These are phyloP conservation scores for Boloria euphrosyne DNA, from an alignment of 2,888 invertebrate genomes.

Conservation along the genomic window DNA sequence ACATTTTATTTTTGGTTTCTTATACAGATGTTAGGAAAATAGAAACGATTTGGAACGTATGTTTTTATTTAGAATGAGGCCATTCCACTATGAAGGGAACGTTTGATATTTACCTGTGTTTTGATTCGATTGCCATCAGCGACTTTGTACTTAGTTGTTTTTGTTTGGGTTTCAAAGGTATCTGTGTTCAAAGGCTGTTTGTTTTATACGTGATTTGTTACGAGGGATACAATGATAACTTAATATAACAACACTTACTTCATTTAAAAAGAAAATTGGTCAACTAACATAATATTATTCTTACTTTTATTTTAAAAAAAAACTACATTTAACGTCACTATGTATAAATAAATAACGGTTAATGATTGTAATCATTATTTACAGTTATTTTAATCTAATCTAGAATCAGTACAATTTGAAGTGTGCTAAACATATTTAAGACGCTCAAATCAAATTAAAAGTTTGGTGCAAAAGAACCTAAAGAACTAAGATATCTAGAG, in stretches of 20 bases:
- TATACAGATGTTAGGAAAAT: conserved; percentile 70
- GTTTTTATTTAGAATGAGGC: conserved; percentile 79
- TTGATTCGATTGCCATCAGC: conserved; percentile 54
- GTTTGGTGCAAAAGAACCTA: too few species aligned
- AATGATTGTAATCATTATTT: too few species aligned
- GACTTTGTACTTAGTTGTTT: conserved; percentile 31
- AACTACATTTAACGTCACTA: too few species aligned
- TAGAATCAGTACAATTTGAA: too few species aligned
- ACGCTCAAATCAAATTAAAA: too few species aligned
- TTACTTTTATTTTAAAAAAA: too few species aligned
- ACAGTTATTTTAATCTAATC: too few species aligned
- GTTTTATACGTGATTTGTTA: conserved; percentile 4
- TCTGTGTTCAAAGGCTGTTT: conserved; percentile 9
- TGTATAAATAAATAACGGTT: too few species aligned
- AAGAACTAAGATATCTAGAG: too few species aligned
- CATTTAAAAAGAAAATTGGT: too few species aligned
- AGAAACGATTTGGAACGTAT: conserved; percentile 77
- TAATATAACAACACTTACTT: not conserved
- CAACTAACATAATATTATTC: too few species aligned
- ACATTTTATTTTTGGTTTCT: conserved; percentile 44
- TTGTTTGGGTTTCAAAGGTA: conserved; percentile 34
- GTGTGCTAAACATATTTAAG: too few species aligned
- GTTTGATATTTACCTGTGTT: conserved; percentile 74
- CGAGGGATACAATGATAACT: not conserved
- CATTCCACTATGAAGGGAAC: conserved; percentile 61